phyloP scores from a whole-genome alignment of 2,888 invertebrate genomes.

The Drosophila neotestacea region DNA sequence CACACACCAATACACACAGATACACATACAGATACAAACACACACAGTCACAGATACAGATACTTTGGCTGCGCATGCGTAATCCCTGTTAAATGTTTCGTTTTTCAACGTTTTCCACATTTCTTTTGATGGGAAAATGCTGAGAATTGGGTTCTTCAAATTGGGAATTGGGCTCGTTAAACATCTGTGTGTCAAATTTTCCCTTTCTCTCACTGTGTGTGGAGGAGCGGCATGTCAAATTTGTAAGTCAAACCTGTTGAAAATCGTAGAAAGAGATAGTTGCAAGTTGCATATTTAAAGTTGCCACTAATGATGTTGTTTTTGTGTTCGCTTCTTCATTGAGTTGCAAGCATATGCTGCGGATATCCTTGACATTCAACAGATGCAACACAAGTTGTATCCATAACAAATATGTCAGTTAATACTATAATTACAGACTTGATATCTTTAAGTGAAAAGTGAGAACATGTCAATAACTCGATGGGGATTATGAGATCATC shows the following conservation, averaged over 20 bases:
- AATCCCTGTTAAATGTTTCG: slow-evolving; percentile 65
- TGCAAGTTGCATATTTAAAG: slow-evolving; percentile 50
- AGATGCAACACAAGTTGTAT: slow-evolving; percentile 34
- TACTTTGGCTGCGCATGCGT: slow-evolving; percentile 60
- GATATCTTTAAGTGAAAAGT: not conserved
- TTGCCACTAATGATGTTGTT: slow-evolving; percentile 66
- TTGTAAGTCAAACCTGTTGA: slow-evolving; percentile 70
- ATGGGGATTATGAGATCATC: not conserved
- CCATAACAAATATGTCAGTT: slow-evolving; percentile 6
- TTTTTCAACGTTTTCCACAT: slow-evolving; percentile 35
- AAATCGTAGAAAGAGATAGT: slow-evolving; percentile 34
- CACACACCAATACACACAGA: slow-evolving; percentile 1
- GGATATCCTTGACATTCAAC: slow-evolving; percentile 71
- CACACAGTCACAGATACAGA: not conserved
- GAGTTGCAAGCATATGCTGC: slow-evolving; percentile 57
- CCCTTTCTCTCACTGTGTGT: slow-evolving; percentile 4
- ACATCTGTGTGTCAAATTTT: slow-evolving; percentile 32
- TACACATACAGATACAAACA: not conserved
- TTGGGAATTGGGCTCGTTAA: slow-evolving; percentile 38
- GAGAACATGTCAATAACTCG: not conserved
- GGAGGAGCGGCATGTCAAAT: slow-evolving; percentile 48
- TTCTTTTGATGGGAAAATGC: slow-evolving; percentile 47
- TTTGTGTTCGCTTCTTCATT: not conserved
- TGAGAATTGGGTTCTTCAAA: slow-evolving; percentile 15
- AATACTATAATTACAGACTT: slow-evolving; percentile 15